These are phyloP conservation scores for Gopherus evgoodei DNA, from an alignment of 2,113 vertebrate genomes.

Conservation along the genomic window DNA sequence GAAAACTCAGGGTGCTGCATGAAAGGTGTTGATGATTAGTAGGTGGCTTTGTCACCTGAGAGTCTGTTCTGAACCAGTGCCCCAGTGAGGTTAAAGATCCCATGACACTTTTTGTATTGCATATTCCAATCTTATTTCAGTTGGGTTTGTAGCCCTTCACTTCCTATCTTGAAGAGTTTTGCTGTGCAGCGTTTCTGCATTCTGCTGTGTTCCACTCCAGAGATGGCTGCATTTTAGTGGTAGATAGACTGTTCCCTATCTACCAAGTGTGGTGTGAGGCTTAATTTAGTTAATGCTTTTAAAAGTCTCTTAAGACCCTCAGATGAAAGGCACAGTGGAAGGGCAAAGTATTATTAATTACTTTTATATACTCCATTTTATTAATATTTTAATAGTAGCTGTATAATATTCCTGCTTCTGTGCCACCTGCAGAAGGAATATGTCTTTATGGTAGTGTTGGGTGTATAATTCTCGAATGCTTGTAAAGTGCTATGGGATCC, in stretches of 20 bases:
- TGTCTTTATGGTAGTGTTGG: background rate
- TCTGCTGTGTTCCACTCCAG: background rate
- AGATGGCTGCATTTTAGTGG: background rate
- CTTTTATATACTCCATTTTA: slow-evolving; percentile 46
- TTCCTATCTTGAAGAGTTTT: background rate
- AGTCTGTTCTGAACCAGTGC: background rate
- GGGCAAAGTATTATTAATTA: background rate
- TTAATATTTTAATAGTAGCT: slow-evolving; percentile 43
- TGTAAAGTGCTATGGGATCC: background rate
- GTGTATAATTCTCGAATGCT: background rate
- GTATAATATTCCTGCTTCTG: slow-evolving; percentile 34
- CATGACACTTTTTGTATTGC: background rate
- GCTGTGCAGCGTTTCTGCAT: background rate
- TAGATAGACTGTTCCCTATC: background rate
- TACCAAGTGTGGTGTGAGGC: slow-evolving; percentile 29
- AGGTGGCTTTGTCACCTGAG: background rate
- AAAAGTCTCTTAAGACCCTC: slow-evolving; percentile 48
- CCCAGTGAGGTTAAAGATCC: background rate
- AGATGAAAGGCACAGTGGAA: slow-evolving; percentile 11
- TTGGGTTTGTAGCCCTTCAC: accelerated
- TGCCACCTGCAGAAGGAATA: background rate
- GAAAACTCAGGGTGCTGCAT: accelerated
- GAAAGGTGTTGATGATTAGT: background rate
- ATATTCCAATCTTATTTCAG: background rate
- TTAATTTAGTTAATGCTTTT: slow-evolving; percentile 61